These are phyloP conservation scores for Rhingia rostrata DNA, from an alignment of 2,888 invertebrate species.

Conservation along the genomic window DNA sequence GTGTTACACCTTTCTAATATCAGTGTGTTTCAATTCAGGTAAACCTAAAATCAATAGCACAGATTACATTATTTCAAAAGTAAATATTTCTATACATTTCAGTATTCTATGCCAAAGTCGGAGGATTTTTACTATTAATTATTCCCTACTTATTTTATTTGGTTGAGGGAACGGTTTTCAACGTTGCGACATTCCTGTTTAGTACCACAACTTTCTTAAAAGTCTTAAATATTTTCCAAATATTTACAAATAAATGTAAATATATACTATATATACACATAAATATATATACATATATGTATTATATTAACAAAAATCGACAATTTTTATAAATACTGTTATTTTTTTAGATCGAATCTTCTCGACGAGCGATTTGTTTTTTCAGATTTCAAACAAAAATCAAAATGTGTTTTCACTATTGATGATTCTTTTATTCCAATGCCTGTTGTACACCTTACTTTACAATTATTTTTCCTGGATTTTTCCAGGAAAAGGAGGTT, in stretches of 20 bases:
- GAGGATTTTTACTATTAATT: constrained; percentile 79
- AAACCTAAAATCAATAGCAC: constrained; percentile 20
- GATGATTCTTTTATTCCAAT: constrained; percentile 77
- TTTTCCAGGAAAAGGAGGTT: constrained; percentile 88
- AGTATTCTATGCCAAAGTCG: constrained; percentile 82
- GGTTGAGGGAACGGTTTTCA: constrained; percentile 77
- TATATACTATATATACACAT: constrained; percentile 78
- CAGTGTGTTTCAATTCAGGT: constrained; percentile 82
- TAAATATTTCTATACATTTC: not conserved
- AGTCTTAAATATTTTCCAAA: constrained; percentile 79
- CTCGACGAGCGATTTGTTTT: constrained; percentile 76
- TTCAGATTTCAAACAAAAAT: constrained; percentile 78
- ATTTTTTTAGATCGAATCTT: constrained; percentile 78
- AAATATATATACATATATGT: constrained; percentile 78
- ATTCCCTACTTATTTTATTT: constrained; percentile 79
- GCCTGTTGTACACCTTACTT: constrained; percentile 78
- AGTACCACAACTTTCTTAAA: constrained; percentile 80
- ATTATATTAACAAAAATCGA: too few relatives aligned
- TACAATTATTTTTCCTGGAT: constrained; percentile 80
- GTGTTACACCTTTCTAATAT: constrained; percentile 81
- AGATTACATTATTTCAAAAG: not conserved
- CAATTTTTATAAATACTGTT: not conserved
- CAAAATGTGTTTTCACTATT: constrained; percentile 78
- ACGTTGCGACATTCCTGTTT: constrained; percentile 76
- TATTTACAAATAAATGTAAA: constrained; percentile 81